Base-by-base conservation (phyloP, 92 coral and sea anemone species). In the Porites rus region DNA sequence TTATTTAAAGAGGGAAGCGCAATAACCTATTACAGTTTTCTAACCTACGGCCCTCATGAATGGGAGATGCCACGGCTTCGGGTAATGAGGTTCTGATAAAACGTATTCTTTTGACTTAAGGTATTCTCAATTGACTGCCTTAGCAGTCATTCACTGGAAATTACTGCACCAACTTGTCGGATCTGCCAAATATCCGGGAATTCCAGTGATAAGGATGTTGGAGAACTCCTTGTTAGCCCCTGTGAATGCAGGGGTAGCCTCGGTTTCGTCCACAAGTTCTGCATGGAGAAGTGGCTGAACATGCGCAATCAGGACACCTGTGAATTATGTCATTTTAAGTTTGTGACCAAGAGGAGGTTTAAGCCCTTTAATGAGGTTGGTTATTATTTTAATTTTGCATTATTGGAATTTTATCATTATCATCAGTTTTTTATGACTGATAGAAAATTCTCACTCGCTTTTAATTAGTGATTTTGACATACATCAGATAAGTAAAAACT, bases 171-270 rank as follows among this genome's bases (percentile, higher is more conserved):
- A 9, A 75, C 81, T 60, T 91, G 93, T 76, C 82, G 93, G 56
- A 91, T 91, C 69, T 91, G 93, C 54, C 90, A 86, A 68, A 28
- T 51, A 87, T 76, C 80, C 61, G 58, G 86, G 77, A 21, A 46
- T 53, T 76, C 88, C n/a, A 76, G 71, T 38, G 25, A 68, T 66
- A 64, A 19, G 52, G 61, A 71, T n/a, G 31, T 21, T 16, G 81
- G 80, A 59, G 89, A 91, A 77, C 77, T 85, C 67, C 69, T 91
- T n/a, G 76, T 69, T 17, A 82, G 85, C 22, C 93, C 93, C 50
- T 91, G 93, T 18, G 51, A 88, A 25, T 91, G 93, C 78, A 75
- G 84, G 84, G 93, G 93, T 12, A 91, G 76, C 75, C 93, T 91
- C 21, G 93, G 91, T 12, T 85, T 86, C 71, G 93, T 91, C 10